Base-by-base conservation (phyloP, 64 coral and sea anemone genomes). In the Porites australiensis region DNA sequence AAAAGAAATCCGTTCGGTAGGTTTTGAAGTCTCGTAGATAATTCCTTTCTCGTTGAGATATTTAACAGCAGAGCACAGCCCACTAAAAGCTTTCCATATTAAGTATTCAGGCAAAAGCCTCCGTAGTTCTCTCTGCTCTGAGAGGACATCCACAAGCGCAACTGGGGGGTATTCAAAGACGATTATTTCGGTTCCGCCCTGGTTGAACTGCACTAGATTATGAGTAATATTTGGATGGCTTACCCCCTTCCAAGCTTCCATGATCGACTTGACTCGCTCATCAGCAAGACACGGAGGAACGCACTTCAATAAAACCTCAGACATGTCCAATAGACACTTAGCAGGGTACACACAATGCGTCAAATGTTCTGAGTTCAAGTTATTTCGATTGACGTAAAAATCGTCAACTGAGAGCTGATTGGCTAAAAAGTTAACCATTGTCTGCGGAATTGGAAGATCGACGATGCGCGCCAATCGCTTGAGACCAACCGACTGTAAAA, bases 271-370 rank as follows among this genome's bases (percentile, higher is more conserved):
- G 4, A 97, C 79, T 15, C 87, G 77, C 6, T 97, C 95, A 23
- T 70, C 86, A 15, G 53, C 84, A 27, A 97, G 70, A 19, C 81
- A 82, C 50, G 93, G 87, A 1, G 92, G 92, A 19, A 97, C 82
- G 5, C 87, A 93, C 50, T 97, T 97, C 3, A 97, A 58, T 13
- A 97, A 7, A 0, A 97, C 92, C 64, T 97, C 92, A 2, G 95
- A 97, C 95, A 97, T 97, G 63, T 97, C 95, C 9, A 97, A 75
- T 3, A 97, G 90, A 47, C 95, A 97, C 92, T 97, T 97, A 2
- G 92, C 95, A 0, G 95, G 95, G 59, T 97, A 97, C 2, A 97
- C 95, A 61, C 95, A 97, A 50, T 97, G 88, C 23, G 74, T 72
- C 50, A 93, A 91, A 55, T 97, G 92, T 2, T 97, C 82, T 2